A percentile compares a stretch with the other conserved stretches of the same genome.
phyloP scores from a whole-genome alignment of 2,113 vertebrate species.

The Heterocephalus glaber region DNA sequence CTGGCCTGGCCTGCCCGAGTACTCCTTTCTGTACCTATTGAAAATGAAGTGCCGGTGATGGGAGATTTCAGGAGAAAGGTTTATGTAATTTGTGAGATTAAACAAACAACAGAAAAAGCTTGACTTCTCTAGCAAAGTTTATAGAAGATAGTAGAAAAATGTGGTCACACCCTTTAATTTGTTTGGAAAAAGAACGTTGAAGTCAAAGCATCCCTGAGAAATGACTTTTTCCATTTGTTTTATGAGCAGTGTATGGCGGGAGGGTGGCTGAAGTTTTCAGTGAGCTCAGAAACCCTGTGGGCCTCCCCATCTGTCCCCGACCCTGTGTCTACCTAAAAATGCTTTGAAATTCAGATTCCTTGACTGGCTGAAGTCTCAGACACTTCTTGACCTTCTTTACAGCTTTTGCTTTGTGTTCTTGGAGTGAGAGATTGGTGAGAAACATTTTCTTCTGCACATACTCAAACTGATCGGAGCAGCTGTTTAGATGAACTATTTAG shows the following conservation, averaged over 20 bases:
- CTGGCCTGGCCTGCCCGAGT: neutral
- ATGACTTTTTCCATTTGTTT: neutral
- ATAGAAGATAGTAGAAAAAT: constrained; percentile 69
- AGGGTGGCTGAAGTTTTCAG: neutral
- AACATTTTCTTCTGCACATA: constrained; percentile 32
- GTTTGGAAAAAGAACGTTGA: constrained; percentile 21
- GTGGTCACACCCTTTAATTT: constrained; percentile 29
- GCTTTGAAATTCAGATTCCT: neutral
- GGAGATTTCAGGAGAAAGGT: constrained; percentile 39
- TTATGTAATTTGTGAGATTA: constrained; percentile 70
- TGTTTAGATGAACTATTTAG: neutral
- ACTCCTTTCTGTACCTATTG: neutral
- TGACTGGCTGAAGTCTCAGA: neutral
- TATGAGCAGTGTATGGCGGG: fast-evolving
- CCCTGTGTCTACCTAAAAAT: neutral
- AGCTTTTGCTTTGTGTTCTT: neutral
- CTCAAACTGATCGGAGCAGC: neutral
- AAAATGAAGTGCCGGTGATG: constrained; percentile 46
- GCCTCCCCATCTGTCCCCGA: neutral
- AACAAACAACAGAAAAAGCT: constrained; percentile 31
- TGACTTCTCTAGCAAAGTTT: constrained; percentile 55
- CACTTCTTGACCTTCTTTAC: neutral
- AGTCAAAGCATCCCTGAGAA: constrained; percentile 22
- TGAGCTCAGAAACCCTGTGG: neutral
- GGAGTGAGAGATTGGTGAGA: constrained; percentile 14